Conservation (phyloP, 1,140 invertebrate species). For the Aradophagus sp. region DNA sequence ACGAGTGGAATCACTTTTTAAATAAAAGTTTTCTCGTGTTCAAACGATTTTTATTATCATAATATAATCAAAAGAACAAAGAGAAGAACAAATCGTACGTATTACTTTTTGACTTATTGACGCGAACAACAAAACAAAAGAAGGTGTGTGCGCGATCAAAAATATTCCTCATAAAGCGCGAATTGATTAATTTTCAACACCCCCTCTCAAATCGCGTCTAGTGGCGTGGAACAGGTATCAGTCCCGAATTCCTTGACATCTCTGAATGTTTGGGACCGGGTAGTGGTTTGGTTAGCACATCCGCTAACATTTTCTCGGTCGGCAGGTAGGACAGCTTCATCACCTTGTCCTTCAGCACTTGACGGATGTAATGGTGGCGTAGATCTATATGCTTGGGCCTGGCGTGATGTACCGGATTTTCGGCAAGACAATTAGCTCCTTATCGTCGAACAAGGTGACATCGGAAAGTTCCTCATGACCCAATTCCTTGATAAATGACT, state of each 20-base stretch:
- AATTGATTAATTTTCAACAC: constrained; percentile 7
- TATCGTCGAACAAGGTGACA: constrained; percentile 8
- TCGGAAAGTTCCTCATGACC: not conserved
- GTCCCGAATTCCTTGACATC: not conserved
- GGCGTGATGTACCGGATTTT: constrained; percentile 4
- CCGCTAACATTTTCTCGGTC: constrained; percentile 14
- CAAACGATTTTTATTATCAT: no score
- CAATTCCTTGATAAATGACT: constrained; percentile 20
- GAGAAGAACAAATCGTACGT: no score
- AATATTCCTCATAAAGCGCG: not conserved
- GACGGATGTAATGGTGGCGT: constrained; percentile 11
- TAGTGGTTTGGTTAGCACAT: constrained; percentile 11
- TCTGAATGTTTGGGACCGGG: constrained; percentile 1
- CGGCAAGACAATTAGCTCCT: constrained; percentile 8
- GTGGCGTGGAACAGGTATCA: no score
- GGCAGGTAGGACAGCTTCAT: constrained; percentile 1
- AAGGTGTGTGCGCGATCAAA: not conserved
- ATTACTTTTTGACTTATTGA: no score
- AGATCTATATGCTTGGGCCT: constrained; percentile 17
- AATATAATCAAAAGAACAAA: no score
- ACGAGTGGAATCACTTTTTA: no score
- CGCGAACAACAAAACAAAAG: no score
- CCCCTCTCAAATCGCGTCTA: constrained; percentile 1
- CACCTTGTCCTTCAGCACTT: constrained; percentile 2
- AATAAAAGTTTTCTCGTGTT: no score